Percentiles rank a stretch among this genome's conserved stretches.
phyloP scores from a whole-genome alignment of 2,888 invertebrate genomes.

The Troilus luridus region DNA sequence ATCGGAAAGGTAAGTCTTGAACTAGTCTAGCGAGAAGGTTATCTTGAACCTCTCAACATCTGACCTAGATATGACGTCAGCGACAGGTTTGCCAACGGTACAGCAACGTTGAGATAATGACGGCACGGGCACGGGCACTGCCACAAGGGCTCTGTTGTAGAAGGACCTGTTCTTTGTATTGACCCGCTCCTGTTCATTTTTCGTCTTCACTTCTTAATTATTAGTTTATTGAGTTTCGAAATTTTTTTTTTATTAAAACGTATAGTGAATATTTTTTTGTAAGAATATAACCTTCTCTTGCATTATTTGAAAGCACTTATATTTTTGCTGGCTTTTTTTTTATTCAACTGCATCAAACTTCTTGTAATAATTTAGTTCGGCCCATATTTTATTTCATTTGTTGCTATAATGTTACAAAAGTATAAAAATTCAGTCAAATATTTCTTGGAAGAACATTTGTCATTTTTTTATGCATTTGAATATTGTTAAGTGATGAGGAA shows the following conservation, averaged over 20 bases:
- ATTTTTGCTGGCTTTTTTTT: no score
- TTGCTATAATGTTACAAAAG: background rate
- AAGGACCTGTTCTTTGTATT: background rate
- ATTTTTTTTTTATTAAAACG: background rate
- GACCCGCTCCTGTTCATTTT: background rate
- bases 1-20: constrained; percentile 26
- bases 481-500: background rate
- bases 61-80: constrained; percentile 59
- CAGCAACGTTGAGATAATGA: background rate
- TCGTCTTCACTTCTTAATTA: background rate
- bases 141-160: background rate
- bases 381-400: background rate
- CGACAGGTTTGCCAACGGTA: constrained; percentile 40
- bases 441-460: background rate
- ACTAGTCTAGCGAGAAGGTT: constrained; percentile 53
- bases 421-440: background rate
- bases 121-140: background rate
- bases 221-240: background rate
- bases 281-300: background rate
- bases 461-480: background rate
- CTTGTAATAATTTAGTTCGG: background rate
- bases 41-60: constrained; percentile 55
- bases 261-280: background rate
- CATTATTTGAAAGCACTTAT: no score
- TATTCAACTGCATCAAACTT: background rate